Percentiles rank a stretch among this genome's conserved stretches.
These are phyloP conservation scores for Sycophila texana DNA, from an alignment of 2,888 invertebrate genomes.

Conservation along the genomic window DNA sequence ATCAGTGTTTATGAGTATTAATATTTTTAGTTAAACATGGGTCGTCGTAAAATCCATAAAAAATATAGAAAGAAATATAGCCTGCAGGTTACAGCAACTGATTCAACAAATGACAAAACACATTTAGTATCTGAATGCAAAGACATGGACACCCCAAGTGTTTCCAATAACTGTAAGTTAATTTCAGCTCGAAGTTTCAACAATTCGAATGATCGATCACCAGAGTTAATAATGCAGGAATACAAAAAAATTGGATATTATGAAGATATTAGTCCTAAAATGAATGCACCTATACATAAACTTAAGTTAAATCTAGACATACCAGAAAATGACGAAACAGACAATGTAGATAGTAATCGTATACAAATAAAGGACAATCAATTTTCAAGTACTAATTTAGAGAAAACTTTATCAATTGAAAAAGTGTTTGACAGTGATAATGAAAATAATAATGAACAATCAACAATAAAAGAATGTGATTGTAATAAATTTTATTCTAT, in stretches of 20 bases:
- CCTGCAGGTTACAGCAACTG: conserved; percentile 8
- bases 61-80: conserved; percentile 41
- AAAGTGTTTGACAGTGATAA: conserved; percentile 27
- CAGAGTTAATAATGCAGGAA: conserved; percentile 40
- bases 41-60: conserved; percentile 27
- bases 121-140: conserved; percentile 29
- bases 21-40: conserved; percentile 39
- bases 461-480: conserved; percentile 12
- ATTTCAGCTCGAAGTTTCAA: not conserved
- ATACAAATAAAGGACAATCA: conserved; percentile 4
- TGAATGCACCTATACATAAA: conserved; percentile 57
- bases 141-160: conserved; percentile 11
- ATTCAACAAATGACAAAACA: conserved; percentile 40
- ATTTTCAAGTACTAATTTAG: not conserved
- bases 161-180: not conserved
- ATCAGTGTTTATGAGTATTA: not conserved
- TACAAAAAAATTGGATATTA: conserved; percentile 41
- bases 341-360: conserved; percentile 39
- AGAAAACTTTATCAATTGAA: conserved; percentile 34
- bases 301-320: conserved; percentile 62
- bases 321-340: conserved; percentile 59
- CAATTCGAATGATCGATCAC: conserved; percentile 30
- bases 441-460: not conserved
- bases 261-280: conserved; percentile 64
- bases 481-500: conserved; percentile 8